Evolutionary conservation across 2,797 vertebrate genomes (phyloP), one percentile per base, ranked within the genome.

Genomic region (Enteromius fasciolatus): DNA sequence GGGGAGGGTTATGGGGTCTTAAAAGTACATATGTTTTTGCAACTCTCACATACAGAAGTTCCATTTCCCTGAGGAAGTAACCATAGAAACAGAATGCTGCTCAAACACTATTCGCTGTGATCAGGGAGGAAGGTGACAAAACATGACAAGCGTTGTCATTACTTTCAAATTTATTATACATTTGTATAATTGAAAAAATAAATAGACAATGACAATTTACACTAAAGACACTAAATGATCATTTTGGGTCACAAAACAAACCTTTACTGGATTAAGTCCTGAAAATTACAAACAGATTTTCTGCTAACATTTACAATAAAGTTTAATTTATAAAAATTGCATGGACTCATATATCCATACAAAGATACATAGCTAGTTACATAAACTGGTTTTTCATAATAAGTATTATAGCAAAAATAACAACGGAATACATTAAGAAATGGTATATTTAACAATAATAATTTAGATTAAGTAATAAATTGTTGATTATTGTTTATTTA

Each of bases 11-110:
- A 8, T 2, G n/a, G 11, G 33, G 5, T 39, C 41, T 44, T 7
- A 61, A 25, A 61, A 20, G 14, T 76, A 44, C 74, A 76, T 61
- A 61, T 41, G 44, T 11, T 61, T 61, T 28, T 31, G 39, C 36
- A 41, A 46, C 0, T 23, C 36, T 41, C 54, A 76, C 36, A 76
- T 44, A 76, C 74, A 28, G 33, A 25, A 59, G 8, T 61, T 59
- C 0, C 57, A 76, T 63, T 25, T 76, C 57, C 74, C 52, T 0
- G 1, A 44, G n/a, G n/a, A 76, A 14, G 54, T 59, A 76, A 76
- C 74, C 73, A 75, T 57, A 23, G 73, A 75, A 75, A 57, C 52
- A 57, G 31, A 54, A 75, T 39, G 52, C n/a, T 57, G 33, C 33
- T 39, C 59, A 23, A 28, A 63, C 36, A 63, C 25, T 63, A 44